Conservation (phyloP, 2,113 vertebrate genomes). For the Tympanuchus pallidicinctus region DNA sequence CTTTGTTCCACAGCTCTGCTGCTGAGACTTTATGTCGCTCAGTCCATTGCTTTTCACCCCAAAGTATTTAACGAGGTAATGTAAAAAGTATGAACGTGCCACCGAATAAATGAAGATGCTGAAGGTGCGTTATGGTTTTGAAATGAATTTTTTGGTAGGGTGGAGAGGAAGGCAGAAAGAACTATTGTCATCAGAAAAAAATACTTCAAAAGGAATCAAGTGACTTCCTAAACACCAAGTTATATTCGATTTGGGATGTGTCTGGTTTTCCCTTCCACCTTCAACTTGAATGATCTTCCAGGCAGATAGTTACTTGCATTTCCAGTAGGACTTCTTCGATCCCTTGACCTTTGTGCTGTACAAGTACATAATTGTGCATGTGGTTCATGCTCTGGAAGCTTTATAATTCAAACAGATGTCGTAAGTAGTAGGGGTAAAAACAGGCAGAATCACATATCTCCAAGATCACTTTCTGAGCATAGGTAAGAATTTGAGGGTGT, state of each 20-base stretch:
- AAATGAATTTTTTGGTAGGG: not conserved
- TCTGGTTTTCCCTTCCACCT: not conserved
- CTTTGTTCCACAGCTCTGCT: not conserved
- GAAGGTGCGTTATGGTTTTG: not conserved
- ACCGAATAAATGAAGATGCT: not conserved
- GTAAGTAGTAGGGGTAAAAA: not conserved
- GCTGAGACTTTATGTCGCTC: not conserved
- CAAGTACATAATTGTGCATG: not conserved
- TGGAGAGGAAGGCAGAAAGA: not conserved
- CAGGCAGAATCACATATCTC: not conserved
- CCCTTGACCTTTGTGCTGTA: not conserved
- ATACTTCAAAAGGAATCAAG: not conserved
- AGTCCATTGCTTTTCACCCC: not conserved
- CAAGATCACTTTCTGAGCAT: not conserved
- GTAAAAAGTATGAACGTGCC: not conserved
- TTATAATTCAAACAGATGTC: not conserved
- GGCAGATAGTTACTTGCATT: not conserved
- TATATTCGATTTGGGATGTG: not conserved
- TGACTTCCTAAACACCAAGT: not conserved
- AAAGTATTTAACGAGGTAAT: not conserved
- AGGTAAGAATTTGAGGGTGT: not conserved
- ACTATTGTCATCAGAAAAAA: not conserved
- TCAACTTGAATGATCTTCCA: not conserved
- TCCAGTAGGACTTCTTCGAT: not conserved
- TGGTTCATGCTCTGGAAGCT: not conserved